phyloP scores from a whole-genome alignment of 1,140 invertebrate species.

The Zelostemma sp. region DNA sequence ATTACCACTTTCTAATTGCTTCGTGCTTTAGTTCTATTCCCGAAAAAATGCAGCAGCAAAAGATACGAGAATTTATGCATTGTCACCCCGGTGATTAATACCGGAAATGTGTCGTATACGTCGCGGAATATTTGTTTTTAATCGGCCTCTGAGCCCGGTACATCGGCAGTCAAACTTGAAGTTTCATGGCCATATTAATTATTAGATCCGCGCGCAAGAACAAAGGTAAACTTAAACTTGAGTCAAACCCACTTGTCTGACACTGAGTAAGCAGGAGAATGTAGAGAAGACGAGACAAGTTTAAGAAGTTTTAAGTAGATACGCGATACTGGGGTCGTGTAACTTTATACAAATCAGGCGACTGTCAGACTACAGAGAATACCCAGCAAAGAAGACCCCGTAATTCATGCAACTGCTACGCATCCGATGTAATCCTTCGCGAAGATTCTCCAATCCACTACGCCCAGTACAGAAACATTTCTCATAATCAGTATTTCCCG shows the following conservation, averaged over 20 bases:
- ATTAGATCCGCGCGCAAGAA: constrained; percentile 55
- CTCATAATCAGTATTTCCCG: no score
- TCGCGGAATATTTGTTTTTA: constrained; percentile 27
- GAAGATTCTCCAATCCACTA: no score
- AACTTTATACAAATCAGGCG: constrained; percentile 26
- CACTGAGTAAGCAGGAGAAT: constrained; percentile 48
- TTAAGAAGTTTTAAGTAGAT: constrained; percentile 66
- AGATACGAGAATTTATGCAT: background rate
- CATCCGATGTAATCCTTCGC: no score
- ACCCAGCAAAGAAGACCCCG: no score
- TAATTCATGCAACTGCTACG: no score
- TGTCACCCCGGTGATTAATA: background rate
- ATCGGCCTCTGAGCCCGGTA: constrained; percentile 31
- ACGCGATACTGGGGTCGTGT: constrained; percentile 53
- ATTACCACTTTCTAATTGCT: constrained; percentile 45
- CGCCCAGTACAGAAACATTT: no score
- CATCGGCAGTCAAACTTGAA: no score
- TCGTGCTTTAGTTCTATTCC: no score
- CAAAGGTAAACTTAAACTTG: constrained; percentile 63
- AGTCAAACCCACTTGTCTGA: constrained; percentile 54
- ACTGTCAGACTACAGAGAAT: constrained; percentile 5
- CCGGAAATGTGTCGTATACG: background rate
- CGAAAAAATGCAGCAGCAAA: constrained; percentile 15
- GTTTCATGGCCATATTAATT: constrained; percentile 32
- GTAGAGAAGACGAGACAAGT: constrained; percentile 59